Evolutionary conservation across 2,888 invertebrate genomes (phyloP).

Genomic region (Morpho deidamia): DNA sequence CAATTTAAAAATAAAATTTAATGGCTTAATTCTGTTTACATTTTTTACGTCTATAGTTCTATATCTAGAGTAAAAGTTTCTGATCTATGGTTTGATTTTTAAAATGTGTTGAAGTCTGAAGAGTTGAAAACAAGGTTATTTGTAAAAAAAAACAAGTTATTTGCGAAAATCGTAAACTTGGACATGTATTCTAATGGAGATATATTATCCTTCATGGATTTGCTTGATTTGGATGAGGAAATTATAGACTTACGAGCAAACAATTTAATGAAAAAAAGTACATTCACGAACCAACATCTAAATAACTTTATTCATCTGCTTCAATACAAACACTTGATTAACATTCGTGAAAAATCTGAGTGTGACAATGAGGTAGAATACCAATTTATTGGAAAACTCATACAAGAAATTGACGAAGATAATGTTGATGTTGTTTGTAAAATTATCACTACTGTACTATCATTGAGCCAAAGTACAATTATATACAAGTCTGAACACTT

Average conservation of each 20-base stretch:
- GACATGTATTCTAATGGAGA: slow-evolving; percentile 36
- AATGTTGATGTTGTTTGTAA: slow-evolving; percentile 48
- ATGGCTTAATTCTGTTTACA: no score
- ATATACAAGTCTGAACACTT: slow-evolving; percentile 61
- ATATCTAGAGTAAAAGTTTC: no score
- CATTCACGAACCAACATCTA: slow-evolving; percentile 45
- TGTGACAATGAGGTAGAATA: slow-evolving; percentile 58
- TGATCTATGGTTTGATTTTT: no score
- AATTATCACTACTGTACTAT: slow-evolving; percentile 46
- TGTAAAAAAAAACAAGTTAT: no score
- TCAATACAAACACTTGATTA: slow-evolving; percentile 63
- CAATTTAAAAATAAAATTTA: no score
- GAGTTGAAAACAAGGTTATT: no score
- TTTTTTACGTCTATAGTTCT: no score
- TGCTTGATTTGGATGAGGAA: slow-evolving; percentile 65
- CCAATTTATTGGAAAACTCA: slow-evolving; percentile 48
- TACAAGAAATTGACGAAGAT: slow-evolving; percentile 36
- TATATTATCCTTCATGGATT: slow-evolving; percentile 52
- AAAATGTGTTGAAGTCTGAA: no score
- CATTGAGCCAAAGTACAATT: slow-evolving; percentile 43
- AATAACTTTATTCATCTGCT: slow-evolving; percentile 46
- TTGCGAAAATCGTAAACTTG: slow-evolving; percentile 26
- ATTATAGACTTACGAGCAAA: slow-evolving; percentile 53
- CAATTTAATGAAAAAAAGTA: slow-evolving; percentile 44
- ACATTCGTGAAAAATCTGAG: slow-evolving; percentile 51